Evolutionary conservation across 2,888 invertebrate genomes (phyloP), one percentile per base, ranked within the genome.

Genomic region (Chouioia cunea): DNA sequence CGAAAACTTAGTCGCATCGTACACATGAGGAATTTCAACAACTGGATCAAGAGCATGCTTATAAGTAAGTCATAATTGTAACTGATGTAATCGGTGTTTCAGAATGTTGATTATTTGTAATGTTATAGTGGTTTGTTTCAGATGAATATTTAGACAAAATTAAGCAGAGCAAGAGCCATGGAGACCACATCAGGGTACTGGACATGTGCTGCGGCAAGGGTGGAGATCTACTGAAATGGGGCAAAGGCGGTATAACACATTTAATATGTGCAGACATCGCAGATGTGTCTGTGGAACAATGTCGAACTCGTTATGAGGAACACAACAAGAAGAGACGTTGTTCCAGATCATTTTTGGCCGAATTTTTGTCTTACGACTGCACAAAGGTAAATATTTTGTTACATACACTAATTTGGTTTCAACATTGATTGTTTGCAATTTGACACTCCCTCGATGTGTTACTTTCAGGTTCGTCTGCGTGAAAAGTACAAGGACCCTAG

Each of bases 171-270:
- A 91, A 90, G 79, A 90, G 90, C 74, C 88, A 91, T 75, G 92
- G 92, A n/a, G 88, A 89, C 65, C 88, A 90, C 0, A 78, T n/a
- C n/a, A n/a, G n/a, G n/a, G n/a, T n/a, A n/a, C n/a, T n/a, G n/a
- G n/a, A n/a, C n/a, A n/a, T n/a, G n/a, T n/a, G n/a, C n/a, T n/a
- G n/a, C n/a, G n/a, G n/a, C n/a, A n/a, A n/a, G n/a, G n/a, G n/a
- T n/a, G 99, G 99, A 1, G 99, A 99, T 86, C 88, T 99, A 46
- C 88, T 94, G n/a, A 99, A 99, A 86, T 99, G 99, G 96, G 91
- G 91, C 72, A 96, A 94, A 83, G 93, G 90, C 63, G 87, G 90
- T 73, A 93, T 97, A 60, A 89, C 91, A 1, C 93, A 95, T 86
- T 88, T 97, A 18, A 92, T 97, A 69, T 96, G 96, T 86, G 93